A percentile compares a stretch with the other conserved stretches of the same genome.
Evolutionary conservation across 2,113 vertebrate genomes (phyloP).

Genomic region (Silurus glanis): DNA sequence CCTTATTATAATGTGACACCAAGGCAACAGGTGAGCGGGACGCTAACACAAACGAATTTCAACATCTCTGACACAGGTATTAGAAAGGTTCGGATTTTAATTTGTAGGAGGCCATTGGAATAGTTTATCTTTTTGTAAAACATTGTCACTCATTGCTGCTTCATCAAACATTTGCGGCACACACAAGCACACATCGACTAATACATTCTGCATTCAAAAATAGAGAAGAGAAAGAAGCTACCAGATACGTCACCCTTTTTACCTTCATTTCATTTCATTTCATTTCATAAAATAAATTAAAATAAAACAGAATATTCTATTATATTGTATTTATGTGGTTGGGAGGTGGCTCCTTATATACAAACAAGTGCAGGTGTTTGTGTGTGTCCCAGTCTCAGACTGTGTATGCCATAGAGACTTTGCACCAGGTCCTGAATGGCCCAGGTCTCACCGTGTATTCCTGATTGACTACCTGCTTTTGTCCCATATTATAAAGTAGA

Average conservation of each 20-base stretch:
- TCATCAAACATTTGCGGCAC: background rate
- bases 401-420: background rate
- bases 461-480: background rate
- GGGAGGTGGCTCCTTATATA: background rate
- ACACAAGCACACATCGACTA: background rate
- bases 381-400: background rate
- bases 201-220: background rate
- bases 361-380: background rate
- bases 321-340: background rate
- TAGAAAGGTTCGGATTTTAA: background rate
- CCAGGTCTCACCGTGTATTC: background rate
- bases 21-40: background rate
- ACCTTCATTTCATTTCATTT: too few relatives aligned
- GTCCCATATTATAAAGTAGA: constrained; percentile 5
- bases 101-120: background rate
- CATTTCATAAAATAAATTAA: too few relatives aligned
- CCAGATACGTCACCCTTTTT: background rate
- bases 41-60: background rate
- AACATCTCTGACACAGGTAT: background rate
- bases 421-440: background rate
- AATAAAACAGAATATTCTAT: too few relatives aligned
- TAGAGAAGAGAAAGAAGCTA: background rate
- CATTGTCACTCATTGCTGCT: background rate
- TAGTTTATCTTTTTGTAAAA: background rate
- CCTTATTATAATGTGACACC: background rate